Evolutionary conservation across 1,140 invertebrate species (phyloP).

Genomic region (Ips typographus): DNA sequence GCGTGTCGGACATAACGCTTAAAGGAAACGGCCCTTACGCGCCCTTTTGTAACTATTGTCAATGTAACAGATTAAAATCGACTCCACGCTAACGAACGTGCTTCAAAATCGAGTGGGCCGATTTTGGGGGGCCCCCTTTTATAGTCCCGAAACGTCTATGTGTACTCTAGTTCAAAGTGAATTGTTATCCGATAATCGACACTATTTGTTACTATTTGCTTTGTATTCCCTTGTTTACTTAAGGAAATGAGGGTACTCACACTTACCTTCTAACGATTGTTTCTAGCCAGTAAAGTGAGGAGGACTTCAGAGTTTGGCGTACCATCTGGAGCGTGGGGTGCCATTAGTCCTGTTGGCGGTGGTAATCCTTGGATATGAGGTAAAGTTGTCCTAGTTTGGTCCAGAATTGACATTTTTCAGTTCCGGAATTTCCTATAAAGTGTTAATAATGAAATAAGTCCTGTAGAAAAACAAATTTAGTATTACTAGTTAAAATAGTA

Average conservation of each 20-base stretch:
- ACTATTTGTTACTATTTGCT: slow-evolving; percentile 8
- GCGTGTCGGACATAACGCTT: slow-evolving; percentile 21
- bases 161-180: not conserved
- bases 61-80: slow-evolving; percentile 29
- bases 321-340: slow-evolving; percentile 51
- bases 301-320: slow-evolving; percentile 78
- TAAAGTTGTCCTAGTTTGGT: slow-evolving; percentile 48
- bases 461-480: no score
- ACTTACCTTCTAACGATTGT: slow-evolving; percentile 82
- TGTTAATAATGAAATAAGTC: not conserved
- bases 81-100: slow-evolving; percentile 4
- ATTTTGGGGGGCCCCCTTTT: slow-evolving; percentile 1
- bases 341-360: slow-evolving; percentile 48
- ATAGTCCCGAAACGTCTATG: not conserved
- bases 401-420: slow-evolving; percentile 52
- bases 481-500: not conserved
- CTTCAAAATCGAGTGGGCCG: slow-evolving; percentile 21
- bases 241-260: not conserved
- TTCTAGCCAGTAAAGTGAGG: slow-evolving; percentile 77
- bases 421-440: not conserved
- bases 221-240: not conserved
- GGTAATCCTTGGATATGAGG: slow-evolving; percentile 47
- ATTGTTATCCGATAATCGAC: not conserved
- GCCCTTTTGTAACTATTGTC: slow-evolving; percentile 23
- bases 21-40: slow-evolving; percentile 8